Conservation (phyloP, 2,113 vertebrate species). For the Panurus biarmicus region DNA sequence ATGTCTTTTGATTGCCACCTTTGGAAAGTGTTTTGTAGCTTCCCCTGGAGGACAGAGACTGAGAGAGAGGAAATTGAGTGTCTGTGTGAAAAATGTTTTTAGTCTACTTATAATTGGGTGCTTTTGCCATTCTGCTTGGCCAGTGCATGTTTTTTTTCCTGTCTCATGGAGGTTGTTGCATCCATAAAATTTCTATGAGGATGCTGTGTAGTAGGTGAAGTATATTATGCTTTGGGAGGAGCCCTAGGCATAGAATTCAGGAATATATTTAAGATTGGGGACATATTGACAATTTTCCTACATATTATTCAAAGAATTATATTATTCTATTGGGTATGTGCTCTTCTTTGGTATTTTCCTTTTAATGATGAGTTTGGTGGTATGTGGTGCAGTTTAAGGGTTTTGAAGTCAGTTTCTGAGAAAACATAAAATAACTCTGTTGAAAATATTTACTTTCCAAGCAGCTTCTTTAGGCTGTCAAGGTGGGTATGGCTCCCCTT, state of each 20-base stretch:
- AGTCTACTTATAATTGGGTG: background rate
- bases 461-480: background rate
- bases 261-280: background rate
- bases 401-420: background rate
- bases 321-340: background rate
- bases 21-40: background rate
- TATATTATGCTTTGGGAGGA: background rate
- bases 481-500: background rate
- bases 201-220: background rate
- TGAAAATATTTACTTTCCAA: background rate
- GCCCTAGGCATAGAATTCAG: background rate
- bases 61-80: background rate
- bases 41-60: background rate
- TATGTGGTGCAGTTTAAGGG: background rate
- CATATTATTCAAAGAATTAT: background rate
- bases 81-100: background rate
- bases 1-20: background rate
- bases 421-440: background rate
- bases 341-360: background rate
- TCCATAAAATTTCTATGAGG: background rate
- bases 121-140: background rate
- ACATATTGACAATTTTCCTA: background rate
- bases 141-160: background rate
- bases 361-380: background rate
- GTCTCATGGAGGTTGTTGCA: background rate